Base-by-base conservation (phyloP, 2,113 vertebrate species). In the Arothron firmamentum region DNA sequence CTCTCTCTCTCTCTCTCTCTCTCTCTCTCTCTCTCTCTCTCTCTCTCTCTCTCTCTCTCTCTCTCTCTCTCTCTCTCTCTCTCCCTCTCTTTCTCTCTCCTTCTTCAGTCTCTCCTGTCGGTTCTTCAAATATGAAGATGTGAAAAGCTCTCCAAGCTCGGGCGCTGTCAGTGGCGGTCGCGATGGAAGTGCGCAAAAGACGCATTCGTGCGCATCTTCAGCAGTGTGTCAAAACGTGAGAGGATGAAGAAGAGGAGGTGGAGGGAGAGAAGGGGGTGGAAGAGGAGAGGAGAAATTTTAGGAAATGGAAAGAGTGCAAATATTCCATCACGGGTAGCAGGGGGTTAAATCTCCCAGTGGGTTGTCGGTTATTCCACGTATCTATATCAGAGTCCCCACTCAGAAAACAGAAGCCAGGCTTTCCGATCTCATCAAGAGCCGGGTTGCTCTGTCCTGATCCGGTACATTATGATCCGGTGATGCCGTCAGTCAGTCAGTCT, bases 141-240 rank as follows among this genome's bases (percentile, higher is more conserved):
- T 84, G 65, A 80, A 15, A 61, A 72, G 34, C 34, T 38, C 34
- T 38, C 34, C 34, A 38, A 76, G 79, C 70, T 62, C 79, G 72
- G 72, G 70, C 72, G 85, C 85, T 85, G 81, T 87, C 85, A 85
- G 75, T 86, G 76, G 12, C 68, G 78, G 80, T 82, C 72, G 72
- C 68, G 62, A 81, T 85, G 73, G 75, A 86, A 79, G 86, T 88
- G 86, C 84, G 86, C 86, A 86, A 86, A 85, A 85, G 81, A 86
- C 84, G 86, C 86, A 88, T 86, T 85, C 75, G 81, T 83, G 84
- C 82, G 84, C 84, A 88, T 88, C 86, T 86, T 88, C 84, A 83
- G 77, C 81, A 79, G 79, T 74, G 59, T 81, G 85, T 85, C 80
- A 85, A 79, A 85, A 83, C 76, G 70, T 72, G 72, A 77, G 79